phyloP scores from a whole-genome alignment of 1,140 invertebrate species.

The Scaptomyza montana region DNA sequence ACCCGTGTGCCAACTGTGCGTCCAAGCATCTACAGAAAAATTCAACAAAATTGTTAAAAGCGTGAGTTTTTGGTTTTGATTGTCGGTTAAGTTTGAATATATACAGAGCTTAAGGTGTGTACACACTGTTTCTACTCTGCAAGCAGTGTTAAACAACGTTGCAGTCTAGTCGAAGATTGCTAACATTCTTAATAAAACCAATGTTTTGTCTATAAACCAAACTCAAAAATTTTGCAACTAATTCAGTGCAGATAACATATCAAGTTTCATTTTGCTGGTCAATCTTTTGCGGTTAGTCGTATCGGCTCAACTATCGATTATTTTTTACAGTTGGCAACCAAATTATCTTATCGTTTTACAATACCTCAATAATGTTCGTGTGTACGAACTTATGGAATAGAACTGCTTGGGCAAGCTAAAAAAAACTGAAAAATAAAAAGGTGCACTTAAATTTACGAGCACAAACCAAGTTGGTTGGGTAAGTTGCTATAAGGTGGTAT shows the following conservation, averaged over 20 bases:
- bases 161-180: too few relatives aligned
- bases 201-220: too few relatives aligned
- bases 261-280: not conserved
- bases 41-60: not conserved
- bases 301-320: conserved; percentile 16
- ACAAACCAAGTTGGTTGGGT: too few relatives aligned
- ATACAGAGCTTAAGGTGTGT: not conserved
- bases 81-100: not conserved
- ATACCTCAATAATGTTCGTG: conserved; percentile 1
- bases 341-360: conserved; percentile 34
- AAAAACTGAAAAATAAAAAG: not conserved
- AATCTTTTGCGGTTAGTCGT: conserved; percentile 20
- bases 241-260: conserved; percentile 1
- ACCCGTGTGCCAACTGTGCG: conserved; percentile 66
- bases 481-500: too few relatives aligned
- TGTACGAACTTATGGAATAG: not conserved
- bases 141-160: too few relatives aligned
- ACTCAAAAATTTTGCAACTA: not conserved
- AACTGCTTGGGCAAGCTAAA: not conserved
- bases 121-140: too few relatives aligned
- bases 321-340: conserved; percentile 26
- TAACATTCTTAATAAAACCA: too few relatives aligned
- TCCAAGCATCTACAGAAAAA: conserved; percentile 41
- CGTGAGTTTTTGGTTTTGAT: not conserved
- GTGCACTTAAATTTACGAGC: too few relatives aligned